Conservation (phyloP, 53 echinoderm and acorn worm genomes). For the Zoroaster sp. region DNA sequence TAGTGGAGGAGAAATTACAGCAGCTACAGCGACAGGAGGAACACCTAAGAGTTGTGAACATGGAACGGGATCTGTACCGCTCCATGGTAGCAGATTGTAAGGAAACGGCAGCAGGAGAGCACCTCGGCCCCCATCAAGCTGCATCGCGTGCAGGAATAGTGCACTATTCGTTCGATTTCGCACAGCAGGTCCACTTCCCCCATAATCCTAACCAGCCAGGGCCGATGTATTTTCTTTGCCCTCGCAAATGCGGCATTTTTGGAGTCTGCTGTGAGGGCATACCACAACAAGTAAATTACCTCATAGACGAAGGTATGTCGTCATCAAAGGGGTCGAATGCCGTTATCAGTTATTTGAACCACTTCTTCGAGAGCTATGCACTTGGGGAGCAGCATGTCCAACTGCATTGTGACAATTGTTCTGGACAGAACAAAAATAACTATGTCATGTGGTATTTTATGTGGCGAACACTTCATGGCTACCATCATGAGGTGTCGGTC, state of each 20-base stretch:
- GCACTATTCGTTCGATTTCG: constrained; percentile 70
- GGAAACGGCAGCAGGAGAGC: background rate
- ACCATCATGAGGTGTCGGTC: too few relatives aligned
- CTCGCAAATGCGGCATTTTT: constrained; percentile 57
- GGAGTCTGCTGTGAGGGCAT: constrained; percentile 59
- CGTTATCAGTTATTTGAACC: too few relatives aligned
- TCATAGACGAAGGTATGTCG: background rate
- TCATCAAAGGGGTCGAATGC: too few relatives aligned
- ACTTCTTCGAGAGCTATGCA: too few relatives aligned
- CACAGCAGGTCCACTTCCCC: constrained; percentile 57
- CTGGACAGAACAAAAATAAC: too few relatives aligned
- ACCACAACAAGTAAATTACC: constrained; percentile 52
- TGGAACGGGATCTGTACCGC: background rate
- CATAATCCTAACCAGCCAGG: constrained; percentile 54
- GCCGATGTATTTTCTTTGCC: constrained; percentile 62
- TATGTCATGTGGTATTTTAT: too few relatives aligned
- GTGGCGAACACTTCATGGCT: too few relatives aligned
- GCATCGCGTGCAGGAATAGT: background rate
- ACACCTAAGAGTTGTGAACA: constrained; percentile 11
- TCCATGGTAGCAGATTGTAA: background rate
- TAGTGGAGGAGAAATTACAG: constrained; percentile 11
- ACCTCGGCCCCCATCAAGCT: background rate
- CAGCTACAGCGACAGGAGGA: constrained; percentile 16
- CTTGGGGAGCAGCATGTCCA: too few relatives aligned
- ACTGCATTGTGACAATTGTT: too few relatives aligned